Base-by-base conservation (phyloP, 2,113 vertebrate species). In the Megaceryle torquata region DNA sequence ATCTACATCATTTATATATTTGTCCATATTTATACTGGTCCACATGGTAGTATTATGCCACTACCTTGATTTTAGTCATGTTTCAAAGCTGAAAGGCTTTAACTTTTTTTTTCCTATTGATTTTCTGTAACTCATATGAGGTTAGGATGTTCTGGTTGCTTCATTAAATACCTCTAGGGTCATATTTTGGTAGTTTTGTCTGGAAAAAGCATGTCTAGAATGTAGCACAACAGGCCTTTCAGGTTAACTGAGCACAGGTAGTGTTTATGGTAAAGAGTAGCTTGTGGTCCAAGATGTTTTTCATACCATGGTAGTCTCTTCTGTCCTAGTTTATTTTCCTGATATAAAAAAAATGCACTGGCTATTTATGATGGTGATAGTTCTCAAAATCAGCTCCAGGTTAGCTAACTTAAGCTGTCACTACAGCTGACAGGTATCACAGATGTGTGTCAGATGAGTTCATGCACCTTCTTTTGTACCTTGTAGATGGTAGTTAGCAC, bases 161-260 rank as follows among this genome's bases (percentile, higher is more conserved):
- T 85, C 69, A 79, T 59, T 70, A 86, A 95, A 93, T 96, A 94
- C 63, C 91, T 96, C 70, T 83, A 88, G 76, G 90, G 85, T 96
- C 74, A 93, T 92, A 91, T 97, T 97, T 97, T 72, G 77, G 76
- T 90, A 90, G 68, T 96, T 97, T 95, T 96, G 75, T 96, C 90
- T 96, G 94, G 71, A 96, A 97, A 97, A 71, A 95, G 60, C 12
- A 29, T 95, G 88, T 96, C 89, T 77, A 97, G 88, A 97, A 95
- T 96, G 88, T 46, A 95, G 83, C 48, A 8, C 31, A 95, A 89
- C 90, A 91, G 86, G 87, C 93, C 91, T 71, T 88, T 96, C 96
- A 92, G 78, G 91, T 96, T 97, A 86, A 70, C 79, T 93, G 74
- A 86, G 80, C 67, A 50, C 75, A 92, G 78, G 46, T 86, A 51